These are phyloP conservation scores for Elegia similella DNA, from an alignment of 2,888 invertebrate genomes.

Conservation along the genomic window DNA sequence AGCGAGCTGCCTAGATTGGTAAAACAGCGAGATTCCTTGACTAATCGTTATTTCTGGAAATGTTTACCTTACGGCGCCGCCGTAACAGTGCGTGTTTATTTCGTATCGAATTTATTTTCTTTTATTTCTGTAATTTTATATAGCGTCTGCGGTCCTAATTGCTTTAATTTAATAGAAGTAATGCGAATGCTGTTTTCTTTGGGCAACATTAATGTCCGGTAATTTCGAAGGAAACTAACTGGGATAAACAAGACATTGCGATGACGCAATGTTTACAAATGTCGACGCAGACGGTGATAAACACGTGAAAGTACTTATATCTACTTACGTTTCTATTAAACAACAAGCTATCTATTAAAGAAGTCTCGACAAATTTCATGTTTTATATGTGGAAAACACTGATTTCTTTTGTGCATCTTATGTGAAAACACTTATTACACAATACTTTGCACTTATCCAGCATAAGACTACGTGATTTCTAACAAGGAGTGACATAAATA, in stretches of 20 bases:
- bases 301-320: neutral
- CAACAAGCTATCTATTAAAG: too few relatives aligned
- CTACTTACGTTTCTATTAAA: too few relatives aligned
- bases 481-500: too few relatives aligned
- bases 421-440: too few relatives aligned
- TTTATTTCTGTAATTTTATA: constrained; percentile 68
- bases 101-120: constrained; percentile 63
- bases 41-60: constrained; percentile 62
- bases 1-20: constrained; percentile 38
- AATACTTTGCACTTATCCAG: too few relatives aligned
- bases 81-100: constrained; percentile 58
- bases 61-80: constrained; percentile 62
- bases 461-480: too few relatives aligned
- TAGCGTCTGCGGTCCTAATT: constrained; percentile 45
- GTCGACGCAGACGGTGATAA: neutral
- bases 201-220: neutral
- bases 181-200: constrained; percentile 10
- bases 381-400: too few relatives aligned
- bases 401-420: too few relatives aligned
- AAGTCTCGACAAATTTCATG: too few relatives aligned
- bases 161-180: constrained; percentile 28
- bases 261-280: neutral
- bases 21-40: constrained; percentile 56
- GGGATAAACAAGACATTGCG: neutral
- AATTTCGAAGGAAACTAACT: neutral